phyloP scores from a whole-genome alignment of 2,888 invertebrate genomes.

The Azorinus chamasolen region DNA sequence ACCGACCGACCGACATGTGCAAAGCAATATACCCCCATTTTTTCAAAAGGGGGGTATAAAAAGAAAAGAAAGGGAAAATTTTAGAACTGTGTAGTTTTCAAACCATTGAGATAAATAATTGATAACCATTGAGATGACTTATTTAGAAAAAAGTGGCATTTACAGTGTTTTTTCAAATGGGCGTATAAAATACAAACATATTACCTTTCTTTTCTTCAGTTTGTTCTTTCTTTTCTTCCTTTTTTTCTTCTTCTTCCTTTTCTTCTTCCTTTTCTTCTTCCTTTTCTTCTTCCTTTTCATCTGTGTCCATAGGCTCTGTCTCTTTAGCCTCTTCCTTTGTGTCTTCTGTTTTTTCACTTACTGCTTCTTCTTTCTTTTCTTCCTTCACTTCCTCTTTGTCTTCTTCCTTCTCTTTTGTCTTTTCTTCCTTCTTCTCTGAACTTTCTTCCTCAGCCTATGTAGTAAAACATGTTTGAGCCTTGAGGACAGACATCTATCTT shows the following conservation, averaged over 20 bases:
- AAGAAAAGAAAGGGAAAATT: too few species aligned
- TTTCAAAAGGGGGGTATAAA: too few species aligned
- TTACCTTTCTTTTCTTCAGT: conserved; percentile 33
- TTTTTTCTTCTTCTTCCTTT: conserved; percentile 86
- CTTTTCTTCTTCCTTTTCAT: conserved; percentile 15
- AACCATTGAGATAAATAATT: too few species aligned
- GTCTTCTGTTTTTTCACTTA: conserved; percentile 34
- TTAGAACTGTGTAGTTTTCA: too few species aligned
- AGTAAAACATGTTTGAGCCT: too few species aligned
- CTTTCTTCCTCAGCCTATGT: not conserved
- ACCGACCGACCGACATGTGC: too few species aligned
- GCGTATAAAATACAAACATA: too few species aligned
- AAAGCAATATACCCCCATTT: too few species aligned
- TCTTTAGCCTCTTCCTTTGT: conserved; percentile 37
- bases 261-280: conserved; percentile 55
- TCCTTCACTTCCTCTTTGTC: conserved; percentile 53
- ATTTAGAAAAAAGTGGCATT: too few species aligned
- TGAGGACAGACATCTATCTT: too few species aligned
- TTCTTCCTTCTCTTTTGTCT: conserved; percentile 51
- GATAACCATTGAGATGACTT: too few species aligned
- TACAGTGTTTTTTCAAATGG: too few species aligned
- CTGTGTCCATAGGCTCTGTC: conserved; percentile 8
- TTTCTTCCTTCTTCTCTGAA: conserved; percentile 61
- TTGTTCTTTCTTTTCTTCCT: conserved; percentile 83
- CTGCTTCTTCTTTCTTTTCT: conserved; percentile 39